Evolutionary conservation across 2,888 invertebrate species (phyloP).

Genomic region (Chrysomela aeneicollis): DNA sequence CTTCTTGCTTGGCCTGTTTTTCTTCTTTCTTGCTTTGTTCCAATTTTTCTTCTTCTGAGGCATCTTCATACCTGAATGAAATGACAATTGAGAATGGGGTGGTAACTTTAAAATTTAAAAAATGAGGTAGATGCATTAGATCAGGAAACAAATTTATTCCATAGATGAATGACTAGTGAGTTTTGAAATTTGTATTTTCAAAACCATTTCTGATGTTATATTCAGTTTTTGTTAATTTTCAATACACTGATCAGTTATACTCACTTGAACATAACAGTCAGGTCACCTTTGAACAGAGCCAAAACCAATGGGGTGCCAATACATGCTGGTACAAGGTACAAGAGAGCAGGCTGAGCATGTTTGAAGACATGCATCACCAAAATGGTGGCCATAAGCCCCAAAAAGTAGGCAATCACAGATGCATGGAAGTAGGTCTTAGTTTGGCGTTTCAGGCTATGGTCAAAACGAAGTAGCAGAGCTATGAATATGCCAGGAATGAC

Average conservation of each 20-base stretch:
- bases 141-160: too few relatives aligned
- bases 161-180: too few relatives aligned
- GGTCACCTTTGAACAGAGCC: slow-evolving; percentile 89
- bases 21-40: slow-evolving; percentile 57
- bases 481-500: slow-evolving; percentile 99
- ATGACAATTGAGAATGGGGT: background rate
- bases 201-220: too few relatives aligned
- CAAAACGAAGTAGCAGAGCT: slow-evolving; percentile 93
- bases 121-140: too few relatives aligned
- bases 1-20: slow-evolving; percentile 56
- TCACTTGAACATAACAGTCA: slow-evolving; percentile 89
- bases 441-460: slow-evolving; percentile 82
- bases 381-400: slow-evolving; percentile 93
- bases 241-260: slow-evolving; percentile 62
- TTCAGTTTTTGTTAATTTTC: too few relatives aligned
- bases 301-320: slow-evolving; percentile 88
- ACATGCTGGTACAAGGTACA: slow-evolving; percentile 97
- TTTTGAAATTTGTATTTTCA: too few relatives aligned
- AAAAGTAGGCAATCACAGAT: slow-evolving; percentile 91
- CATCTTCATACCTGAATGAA: slow-evolving; percentile 72
- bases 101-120: too few relatives aligned
- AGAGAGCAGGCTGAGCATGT: slow-evolving; percentile 96
- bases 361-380: slow-evolving; percentile 98
- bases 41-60: slow-evolving; percentile 64
- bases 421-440: slow-evolving; percentile 88